Conservation (phyloP, 2,113 vertebrate species). For the Atlantisia rogersi region DNA sequence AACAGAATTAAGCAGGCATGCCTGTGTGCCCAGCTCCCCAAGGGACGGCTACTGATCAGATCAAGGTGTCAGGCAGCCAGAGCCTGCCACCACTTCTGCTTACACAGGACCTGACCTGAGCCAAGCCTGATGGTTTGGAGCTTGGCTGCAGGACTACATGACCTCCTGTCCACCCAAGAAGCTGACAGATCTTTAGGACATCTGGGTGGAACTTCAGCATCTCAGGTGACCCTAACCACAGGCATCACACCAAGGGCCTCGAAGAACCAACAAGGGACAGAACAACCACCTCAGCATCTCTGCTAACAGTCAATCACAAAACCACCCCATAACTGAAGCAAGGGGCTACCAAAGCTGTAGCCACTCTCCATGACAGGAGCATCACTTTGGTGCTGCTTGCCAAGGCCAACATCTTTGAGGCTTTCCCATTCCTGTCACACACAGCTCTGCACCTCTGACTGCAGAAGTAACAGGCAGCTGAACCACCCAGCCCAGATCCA, state of each 20-base stretch:
- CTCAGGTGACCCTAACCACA: background rate
- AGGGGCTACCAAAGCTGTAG: background rate
- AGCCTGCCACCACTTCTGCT: background rate
- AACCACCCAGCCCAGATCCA: background rate
- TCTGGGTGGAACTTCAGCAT: background rate
- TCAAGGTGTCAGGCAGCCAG: background rate
- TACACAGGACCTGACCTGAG: background rate
- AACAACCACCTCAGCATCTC: background rate
- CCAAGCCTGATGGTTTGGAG: background rate
- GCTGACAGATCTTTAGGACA: background rate
- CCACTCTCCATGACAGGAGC: background rate
- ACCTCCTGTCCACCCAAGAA: background rate
- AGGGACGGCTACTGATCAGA: background rate
- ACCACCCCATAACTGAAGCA: background rate
- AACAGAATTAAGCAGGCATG: background rate
- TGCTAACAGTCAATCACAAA: background rate
- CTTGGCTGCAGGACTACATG: background rate
- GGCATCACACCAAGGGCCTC: background rate
- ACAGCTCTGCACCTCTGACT: background rate
- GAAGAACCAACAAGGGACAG: fast-evolving
- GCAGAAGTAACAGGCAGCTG: background rate
- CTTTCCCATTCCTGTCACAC: background rate
- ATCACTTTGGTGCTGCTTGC: background rate
- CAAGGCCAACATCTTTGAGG: background rate
- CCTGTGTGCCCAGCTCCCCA: background rate